Evolutionary conservation across 2,888 invertebrate genomes (phyloP).

Genomic region (Dynastes grantii): DNA sequence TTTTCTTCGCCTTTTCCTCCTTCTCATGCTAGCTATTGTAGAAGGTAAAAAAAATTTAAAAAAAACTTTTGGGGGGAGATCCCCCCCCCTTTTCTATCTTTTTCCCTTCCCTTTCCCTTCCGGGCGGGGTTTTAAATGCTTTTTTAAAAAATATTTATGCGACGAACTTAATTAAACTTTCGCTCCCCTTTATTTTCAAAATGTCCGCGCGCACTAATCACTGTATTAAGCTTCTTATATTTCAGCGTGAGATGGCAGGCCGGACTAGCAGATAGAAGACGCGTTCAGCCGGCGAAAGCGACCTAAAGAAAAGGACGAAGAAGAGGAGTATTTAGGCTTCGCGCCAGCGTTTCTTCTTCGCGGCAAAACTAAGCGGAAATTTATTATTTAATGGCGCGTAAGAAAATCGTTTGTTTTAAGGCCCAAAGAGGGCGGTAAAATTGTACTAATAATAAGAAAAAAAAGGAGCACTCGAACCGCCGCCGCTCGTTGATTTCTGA

Average conservation of each 20-base stretch:
- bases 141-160: slow-evolving; percentile 63
- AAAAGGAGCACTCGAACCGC: no score
- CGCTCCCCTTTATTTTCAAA: slow-evolving; percentile 58
- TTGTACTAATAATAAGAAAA: slow-evolving; percentile 36
- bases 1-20: no score
- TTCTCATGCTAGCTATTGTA: no score
- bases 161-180: slow-evolving; percentile 63
- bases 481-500: slow-evolving; percentile 23
- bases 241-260: slow-evolving; percentile 28
- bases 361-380: slow-evolving; percentile 46
- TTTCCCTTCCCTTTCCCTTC: no score
- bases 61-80: no score
- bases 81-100: no score
- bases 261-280: slow-evolving; percentile 29
- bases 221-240: slow-evolving; percentile 60
- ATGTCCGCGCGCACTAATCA: slow-evolving; percentile 56
- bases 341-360: slow-evolving; percentile 16
- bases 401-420: slow-evolving; percentile 38
- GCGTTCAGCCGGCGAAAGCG: neutral
- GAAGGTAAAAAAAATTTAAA: neutral
- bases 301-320: neutral
- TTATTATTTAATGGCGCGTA: slow-evolving; percentile 47
- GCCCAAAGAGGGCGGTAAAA: slow-evolving; percentile 7
- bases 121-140: slow-evolving; percentile 51
- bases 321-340: slow-evolving; percentile 9